These are phyloP conservation scores for Epizoanthus fatuus DNA, from an alignment of 92 coral and sea anemone species.

Conservation along the genomic window DNA sequence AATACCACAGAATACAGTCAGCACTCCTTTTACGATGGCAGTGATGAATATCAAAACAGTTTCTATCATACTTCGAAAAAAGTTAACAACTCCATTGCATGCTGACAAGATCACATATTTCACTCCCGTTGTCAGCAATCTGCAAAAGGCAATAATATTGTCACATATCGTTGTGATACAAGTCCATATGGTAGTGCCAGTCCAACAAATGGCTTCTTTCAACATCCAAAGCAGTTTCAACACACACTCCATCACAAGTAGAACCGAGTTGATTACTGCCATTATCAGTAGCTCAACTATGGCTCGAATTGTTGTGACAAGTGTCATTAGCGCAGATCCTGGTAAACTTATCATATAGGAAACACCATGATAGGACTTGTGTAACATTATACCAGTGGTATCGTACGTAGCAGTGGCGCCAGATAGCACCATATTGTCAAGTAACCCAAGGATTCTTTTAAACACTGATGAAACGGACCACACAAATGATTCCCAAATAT, in stretches of 20 bases:
- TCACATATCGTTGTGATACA: conserved; percentile 49
- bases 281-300: conserved; percentile 71
- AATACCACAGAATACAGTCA: conserved; percentile 21
- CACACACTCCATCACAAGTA: conserved; percentile 55
- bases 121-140: conserved; percentile 33
- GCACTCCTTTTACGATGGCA: conserved; percentile 5
- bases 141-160: conserved; percentile 30
- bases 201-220: conserved; percentile 23
- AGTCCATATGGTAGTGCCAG: conserved; percentile 31
- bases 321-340: conserved; percentile 63
- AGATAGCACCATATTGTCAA: conserved; percentile 55
- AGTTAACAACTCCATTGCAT: conserved; percentile 5
- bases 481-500: conserved; percentile 40
- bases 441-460: conserved; percentile 36
- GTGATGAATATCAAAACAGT: conserved; percentile 5
- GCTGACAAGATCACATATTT: conserved; percentile 23
- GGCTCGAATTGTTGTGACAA: conserved; percentile 58
- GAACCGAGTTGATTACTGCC: conserved; percentile 70
- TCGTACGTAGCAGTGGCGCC: conserved; percentile 57
- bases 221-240: conserved; percentile 27
- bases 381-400: conserved; percentile 56
- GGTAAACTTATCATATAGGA: conserved; percentile 62
- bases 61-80: conserved; percentile 4
- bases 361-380: conserved; percentile 69
- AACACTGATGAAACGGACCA: conserved; percentile 53